A percentile compares a stretch with the other conserved stretches of the same genome.
Evolutionary conservation across 2,113 vertebrate species (phyloP).

Genomic region (Otolemur garnettii): DNA sequence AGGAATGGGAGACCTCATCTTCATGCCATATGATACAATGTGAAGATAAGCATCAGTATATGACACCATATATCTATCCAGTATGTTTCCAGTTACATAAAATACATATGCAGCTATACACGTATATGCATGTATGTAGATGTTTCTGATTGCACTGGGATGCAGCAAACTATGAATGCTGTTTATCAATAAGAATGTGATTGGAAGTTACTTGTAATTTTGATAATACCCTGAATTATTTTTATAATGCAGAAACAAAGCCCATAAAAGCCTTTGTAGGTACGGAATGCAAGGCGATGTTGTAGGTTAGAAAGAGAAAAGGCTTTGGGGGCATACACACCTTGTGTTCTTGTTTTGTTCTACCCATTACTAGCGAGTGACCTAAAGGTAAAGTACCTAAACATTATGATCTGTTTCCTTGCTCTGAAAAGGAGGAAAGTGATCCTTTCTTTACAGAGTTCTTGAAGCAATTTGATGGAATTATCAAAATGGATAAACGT

Average conservation of each 20-base stretch:
- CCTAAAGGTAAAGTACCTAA: neutral
- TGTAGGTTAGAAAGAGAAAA: conserved; percentile 11
- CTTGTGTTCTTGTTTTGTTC: neutral
- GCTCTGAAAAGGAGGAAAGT: neutral
- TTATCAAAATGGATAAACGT: conserved; percentile 22
- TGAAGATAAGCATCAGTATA: conserved; percentile 1
- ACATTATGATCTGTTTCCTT: neutral
- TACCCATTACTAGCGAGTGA: neutral
- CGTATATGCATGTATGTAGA: neutral
- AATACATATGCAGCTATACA: neutral
- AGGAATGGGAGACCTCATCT: neutral
- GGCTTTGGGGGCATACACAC: neutral
- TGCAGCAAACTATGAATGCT: conserved; percentile 2
- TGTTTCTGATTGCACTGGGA: conserved; percentile 6
- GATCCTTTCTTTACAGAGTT: neutral
- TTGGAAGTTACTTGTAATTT: neutral
- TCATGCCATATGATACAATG: conserved; percentile 24
- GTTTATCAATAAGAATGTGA: neutral
- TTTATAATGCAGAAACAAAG: conserved; percentile 46
- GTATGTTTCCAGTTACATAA: neutral
- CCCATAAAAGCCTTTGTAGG: neutral
- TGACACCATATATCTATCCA: neutral
- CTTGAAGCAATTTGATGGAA: conserved; percentile 23
- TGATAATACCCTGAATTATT: conserved; percentile 25
- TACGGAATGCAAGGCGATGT: neutral